These are phyloP conservation scores for Dendrolimus kikuchii DNA, from an alignment of 1,140 invertebrate genomes.

Conservation along the genomic window DNA sequence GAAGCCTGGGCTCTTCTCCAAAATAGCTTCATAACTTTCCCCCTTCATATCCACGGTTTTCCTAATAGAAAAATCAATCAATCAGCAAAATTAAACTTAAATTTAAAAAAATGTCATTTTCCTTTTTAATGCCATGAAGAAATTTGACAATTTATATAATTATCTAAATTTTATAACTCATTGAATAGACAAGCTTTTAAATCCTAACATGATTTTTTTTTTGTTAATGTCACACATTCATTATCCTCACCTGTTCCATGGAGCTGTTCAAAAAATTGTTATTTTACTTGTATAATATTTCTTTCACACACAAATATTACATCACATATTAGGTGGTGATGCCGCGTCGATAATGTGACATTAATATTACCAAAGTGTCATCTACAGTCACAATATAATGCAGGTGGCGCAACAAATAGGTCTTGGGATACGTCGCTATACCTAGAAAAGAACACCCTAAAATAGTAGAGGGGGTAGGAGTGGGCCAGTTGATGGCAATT, in stretches of 20 bases:
- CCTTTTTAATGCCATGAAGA: conserved; percentile 2
- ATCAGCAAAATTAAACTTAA: neutral
- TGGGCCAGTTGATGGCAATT: conserved; percentile 18
- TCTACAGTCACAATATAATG: conserved; percentile 56
- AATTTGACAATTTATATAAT: neutral
- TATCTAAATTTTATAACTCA: conserved; percentile 13
- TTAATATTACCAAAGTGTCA: conserved; percentile 62
- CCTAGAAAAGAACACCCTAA: conserved; percentile 72
- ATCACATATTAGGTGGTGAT: conserved; percentile 58
- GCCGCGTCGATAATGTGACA: conserved; percentile 60
- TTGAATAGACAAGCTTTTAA: conserved; percentile 27
- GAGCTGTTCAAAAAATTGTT: conserved; percentile 69
- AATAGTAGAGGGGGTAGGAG: conserved; percentile 47
- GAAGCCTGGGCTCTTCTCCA: conserved; percentile 89
- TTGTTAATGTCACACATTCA: conserved; percentile 58
- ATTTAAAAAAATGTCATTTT: conserved; percentile 1
- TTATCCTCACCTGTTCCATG: conserved; percentile 68
- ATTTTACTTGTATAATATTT: conserved; percentile 65
- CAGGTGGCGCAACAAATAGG: conserved; percentile 35
- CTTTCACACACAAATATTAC: conserved; percentile 66
- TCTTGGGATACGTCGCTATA: conserved; percentile 53
- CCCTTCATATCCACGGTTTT: conserved; percentile 85
- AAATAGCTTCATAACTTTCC: conserved; percentile 86
- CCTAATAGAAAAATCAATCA: conserved; percentile 72
- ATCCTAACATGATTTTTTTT: conserved; percentile 33